Evolutionary conservation across 2,113 vertebrate genomes (phyloP).

Genomic region (Eurypyga helias): DNA sequence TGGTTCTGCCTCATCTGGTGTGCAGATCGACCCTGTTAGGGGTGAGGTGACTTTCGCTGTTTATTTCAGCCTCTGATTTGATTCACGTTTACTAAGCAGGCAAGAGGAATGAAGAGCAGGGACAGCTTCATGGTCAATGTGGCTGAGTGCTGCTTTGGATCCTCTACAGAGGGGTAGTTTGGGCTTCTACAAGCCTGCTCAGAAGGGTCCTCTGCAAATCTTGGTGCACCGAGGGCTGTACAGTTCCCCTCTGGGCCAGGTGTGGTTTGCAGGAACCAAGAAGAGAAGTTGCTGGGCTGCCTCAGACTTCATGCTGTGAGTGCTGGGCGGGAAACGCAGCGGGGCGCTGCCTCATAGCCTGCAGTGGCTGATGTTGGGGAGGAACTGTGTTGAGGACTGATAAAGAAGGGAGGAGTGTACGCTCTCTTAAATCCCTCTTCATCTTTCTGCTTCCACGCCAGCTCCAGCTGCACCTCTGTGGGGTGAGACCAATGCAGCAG

Average conservation of each 20-base stretch:
- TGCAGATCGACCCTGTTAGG: background rate
- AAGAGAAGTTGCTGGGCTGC: background rate
- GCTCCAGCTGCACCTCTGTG: background rate
- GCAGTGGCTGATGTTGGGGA: background rate
- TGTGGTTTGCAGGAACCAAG: background rate
- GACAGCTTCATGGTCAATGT: background rate
- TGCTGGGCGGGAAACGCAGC: rapidly evolving
- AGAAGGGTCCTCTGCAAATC: background rate
- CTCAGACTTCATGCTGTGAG: background rate
- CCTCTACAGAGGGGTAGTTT: background rate
- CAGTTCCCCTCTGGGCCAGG: background rate
- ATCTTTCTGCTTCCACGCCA: background rate
- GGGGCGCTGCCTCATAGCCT: background rate
- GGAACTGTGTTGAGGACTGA: background rate
- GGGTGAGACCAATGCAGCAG: background rate
- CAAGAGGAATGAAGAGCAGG: background rate
- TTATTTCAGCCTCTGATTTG: background rate
- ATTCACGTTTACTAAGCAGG: background rate
- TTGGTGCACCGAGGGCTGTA: background rate
- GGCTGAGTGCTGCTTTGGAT: background rate
- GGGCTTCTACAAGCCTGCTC: background rate
- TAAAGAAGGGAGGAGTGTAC: background rate
- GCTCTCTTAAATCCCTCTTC: background rate
- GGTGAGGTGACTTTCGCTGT: background rate
- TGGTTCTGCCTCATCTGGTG: background rate